phyloP scores from a whole-genome alignment of 2,888 invertebrate species.

The Melikaiella ostensackeni region DNA sequence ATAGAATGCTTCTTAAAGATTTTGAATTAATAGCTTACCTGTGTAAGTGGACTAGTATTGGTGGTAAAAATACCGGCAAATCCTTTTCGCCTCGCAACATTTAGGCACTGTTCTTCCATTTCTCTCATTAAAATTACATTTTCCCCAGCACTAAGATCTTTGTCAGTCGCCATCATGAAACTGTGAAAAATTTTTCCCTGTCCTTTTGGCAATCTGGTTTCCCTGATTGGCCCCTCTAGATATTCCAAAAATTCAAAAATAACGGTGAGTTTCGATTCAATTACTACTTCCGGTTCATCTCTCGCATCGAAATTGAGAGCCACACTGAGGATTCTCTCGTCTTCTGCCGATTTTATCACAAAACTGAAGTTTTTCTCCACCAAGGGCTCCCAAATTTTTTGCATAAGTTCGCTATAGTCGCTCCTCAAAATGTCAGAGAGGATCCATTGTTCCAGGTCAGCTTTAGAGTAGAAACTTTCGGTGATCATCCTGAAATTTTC shows the following conservation, averaged over 20 bases:
- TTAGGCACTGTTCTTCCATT: conserved; percentile 87
- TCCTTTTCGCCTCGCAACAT: conserved; percentile 82
- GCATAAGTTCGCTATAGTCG: conserved; percentile 85
- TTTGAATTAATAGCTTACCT: conserved; percentile 78
- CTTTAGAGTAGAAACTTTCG: conserved; percentile 91
- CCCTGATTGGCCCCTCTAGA: conserved; percentile 86
- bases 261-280: conserved; percentile 84
- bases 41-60: conserved; percentile 92
- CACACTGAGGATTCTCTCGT: conserved; percentile 82
- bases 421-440: conserved; percentile 83
- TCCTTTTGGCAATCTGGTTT: conserved; percentile 81
- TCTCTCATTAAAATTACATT: conserved; percentile 89
- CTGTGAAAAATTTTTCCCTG: conserved; percentile 87
- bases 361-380: conserved; percentile 87
- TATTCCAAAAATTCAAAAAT: conserved; percentile 89
- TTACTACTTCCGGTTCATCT: conserved; percentile 87
- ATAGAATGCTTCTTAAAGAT: too few relatives aligned
- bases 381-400: conserved; percentile 84
- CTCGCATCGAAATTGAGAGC: conserved; percentile 89
- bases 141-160: conserved; percentile 83
- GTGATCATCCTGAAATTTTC: conserved; percentile 85
- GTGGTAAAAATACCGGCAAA: conserved; percentile 91
- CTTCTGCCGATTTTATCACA: conserved; percentile 80
- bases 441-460: conserved; percentile 90
- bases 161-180: conserved; percentile 92